Base-by-base conservation (phyloP, 2,113 vertebrate genomes). In the Nycticryphes semicollaris region DNA sequence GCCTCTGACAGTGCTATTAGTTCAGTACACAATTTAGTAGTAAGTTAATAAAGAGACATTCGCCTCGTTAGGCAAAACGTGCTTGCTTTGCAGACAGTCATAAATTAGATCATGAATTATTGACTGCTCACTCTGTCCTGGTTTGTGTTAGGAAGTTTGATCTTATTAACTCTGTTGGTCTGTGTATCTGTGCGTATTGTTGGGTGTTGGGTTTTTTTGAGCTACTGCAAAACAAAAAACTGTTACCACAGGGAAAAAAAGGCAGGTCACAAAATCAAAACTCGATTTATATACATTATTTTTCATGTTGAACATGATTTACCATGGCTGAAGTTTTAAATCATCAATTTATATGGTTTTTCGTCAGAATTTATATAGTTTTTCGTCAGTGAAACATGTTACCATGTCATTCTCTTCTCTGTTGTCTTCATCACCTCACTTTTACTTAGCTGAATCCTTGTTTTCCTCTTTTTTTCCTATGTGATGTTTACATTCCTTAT, bases 11-110 rank as follows among this genome's bases (percentile, higher is more conserved):
- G 93, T 93, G 57, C 57, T 92, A 54, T 96, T 96, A 93, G 88
- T 89, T 95, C 94, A 86, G 91, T 82, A 90, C 72, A 69, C 95
- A 96, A 97, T 96, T 97, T 94, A 92, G 83, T 51, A 96, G 51
- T 94, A 92, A 97, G 91, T 97, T 97, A 96, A 93, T 96, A 95
- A 95, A 96, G 84, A 95, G 51, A 82, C 92, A 94, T 89, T 85
- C 82, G 82, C 83, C 84, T 63, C 54, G 93, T 90, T 97, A 93
- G 79, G 70, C 48, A 86, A 91, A 91, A 80, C 70, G 88, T 91
- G 69, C 77, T 96, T 96, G 92, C 66, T 97, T 97, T 91, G 92
- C 83, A 96, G 74, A 92, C 87, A 90, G 56, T 43, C 83, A 60
- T 96, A 91, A 96, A 96, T 96, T 94, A 95, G 80, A 96, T 78